Evolutionary conservation across 1,140 invertebrate species (phyloP).

Genomic region (Phocides pigmalion): DNA sequence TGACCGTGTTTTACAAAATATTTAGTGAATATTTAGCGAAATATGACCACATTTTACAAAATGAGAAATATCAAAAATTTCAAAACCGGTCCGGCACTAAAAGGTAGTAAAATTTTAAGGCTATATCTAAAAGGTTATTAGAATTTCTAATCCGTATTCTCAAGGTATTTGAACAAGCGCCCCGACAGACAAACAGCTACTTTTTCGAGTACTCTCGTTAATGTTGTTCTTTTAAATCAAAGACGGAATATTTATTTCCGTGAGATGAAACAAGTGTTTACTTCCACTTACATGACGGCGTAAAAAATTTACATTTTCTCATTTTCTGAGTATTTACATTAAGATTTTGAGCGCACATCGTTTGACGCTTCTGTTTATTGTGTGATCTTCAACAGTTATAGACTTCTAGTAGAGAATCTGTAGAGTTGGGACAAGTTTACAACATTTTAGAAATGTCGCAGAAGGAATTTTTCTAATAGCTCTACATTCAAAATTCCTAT

Average conservation of each 20-base stretch:
- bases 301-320: slow-evolving; percentile 60
- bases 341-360: slow-evolving; percentile 58
- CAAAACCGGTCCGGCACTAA: no score
- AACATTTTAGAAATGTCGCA: no score
- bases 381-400: slow-evolving; percentile 26
- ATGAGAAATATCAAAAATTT: no score
- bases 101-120: neutral
- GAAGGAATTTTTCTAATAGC: no score
- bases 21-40: no score
- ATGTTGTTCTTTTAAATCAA: slow-evolving; percentile 57
- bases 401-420: no score
- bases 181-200: slow-evolving; percentile 25
- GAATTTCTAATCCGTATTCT: slow-evolving; percentile 11
- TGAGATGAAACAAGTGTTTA: slow-evolving; percentile 34
- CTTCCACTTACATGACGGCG: slow-evolving; percentile 46
- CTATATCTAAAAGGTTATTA: neutral
- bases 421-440: no score
- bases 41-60: no score
- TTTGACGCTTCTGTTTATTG: slow-evolving; percentile 28
- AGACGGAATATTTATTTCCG: slow-evolving; percentile 50
- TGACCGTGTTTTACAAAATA: no score
- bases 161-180: neutral
- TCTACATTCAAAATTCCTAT: no score
- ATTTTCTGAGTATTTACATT: slow-evolving; percentile 60
- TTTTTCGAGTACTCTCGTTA: slow-evolving; percentile 31